phyloP scores from a whole-genome alignment of 1,140 invertebrate genomes.

The Heliconius himera region DNA sequence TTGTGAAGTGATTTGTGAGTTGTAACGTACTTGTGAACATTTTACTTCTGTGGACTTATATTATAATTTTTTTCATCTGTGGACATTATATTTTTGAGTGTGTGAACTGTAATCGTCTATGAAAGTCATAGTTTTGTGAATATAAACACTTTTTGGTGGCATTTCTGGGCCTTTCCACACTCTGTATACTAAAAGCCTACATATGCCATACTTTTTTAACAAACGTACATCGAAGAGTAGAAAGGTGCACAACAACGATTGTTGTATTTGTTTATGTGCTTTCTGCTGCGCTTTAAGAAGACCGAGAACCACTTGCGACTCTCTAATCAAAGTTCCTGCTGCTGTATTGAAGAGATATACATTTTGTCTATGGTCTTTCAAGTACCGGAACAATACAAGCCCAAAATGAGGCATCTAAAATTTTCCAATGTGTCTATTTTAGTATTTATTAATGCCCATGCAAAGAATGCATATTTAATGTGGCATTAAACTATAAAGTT shows the following conservation, averaged over 20 bases:
- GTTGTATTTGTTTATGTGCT: conserved; percentile 59
- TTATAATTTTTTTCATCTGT: background rate
- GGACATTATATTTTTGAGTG: background rate
- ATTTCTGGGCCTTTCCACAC: background rate
- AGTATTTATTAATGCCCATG: conserved; percentile 35
- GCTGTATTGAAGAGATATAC: conserved; percentile 72
- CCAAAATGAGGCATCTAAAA: conserved; percentile 38
- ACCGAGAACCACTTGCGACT: conserved; percentile 63
- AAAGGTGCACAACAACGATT: conserved; percentile 64
- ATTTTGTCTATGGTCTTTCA: conserved; percentile 74
- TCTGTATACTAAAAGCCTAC: conserved; percentile 62
- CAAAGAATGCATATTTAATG: conserved; percentile 45
- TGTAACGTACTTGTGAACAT: background rate
- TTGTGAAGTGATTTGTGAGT: conserved; percentile 33
- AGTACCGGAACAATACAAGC: conserved; percentile 51
- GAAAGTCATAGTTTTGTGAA: background rate
- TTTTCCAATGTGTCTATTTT: conserved; percentile 25
- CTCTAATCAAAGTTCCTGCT: conserved; percentile 62
- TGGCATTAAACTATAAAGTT: conserved; percentile 44
- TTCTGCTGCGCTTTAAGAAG: conserved; percentile 62
- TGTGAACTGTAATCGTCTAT: background rate
- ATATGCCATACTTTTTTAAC: conserved; percentile 69
- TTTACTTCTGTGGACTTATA: background rate
- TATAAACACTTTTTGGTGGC: background rate
- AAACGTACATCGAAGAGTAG: conserved; percentile 56